phyloP scores from a whole-genome alignment of 2,888 invertebrate species.

The Ramazzottius varieornatus region DNA sequence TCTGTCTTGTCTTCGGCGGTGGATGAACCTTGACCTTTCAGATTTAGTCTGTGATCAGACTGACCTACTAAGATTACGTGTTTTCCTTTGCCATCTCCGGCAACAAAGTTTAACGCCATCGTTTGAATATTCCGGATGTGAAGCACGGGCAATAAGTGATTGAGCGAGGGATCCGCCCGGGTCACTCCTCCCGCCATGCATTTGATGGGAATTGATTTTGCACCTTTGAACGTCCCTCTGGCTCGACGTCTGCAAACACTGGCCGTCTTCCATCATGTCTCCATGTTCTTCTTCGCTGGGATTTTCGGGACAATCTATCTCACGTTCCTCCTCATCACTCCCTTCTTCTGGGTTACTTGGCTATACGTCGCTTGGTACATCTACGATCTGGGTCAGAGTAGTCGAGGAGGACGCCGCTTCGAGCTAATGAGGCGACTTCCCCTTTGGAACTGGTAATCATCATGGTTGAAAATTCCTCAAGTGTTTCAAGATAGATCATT shows the following conservation, averaged over 20 bases:
- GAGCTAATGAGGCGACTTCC: not conserved
- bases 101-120: too few relatives aligned
- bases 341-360: not conserved
- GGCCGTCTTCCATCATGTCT: not conserved
- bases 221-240: not conserved
- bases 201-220: not conserved
- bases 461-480: too few relatives aligned
- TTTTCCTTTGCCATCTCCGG: too few relatives aligned
- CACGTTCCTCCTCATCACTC: not conserved
- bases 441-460: not conserved
- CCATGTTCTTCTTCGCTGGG: not conserved
- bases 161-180: too few relatives aligned
- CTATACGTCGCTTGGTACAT: not conserved
- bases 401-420: not conserved
- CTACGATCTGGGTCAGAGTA: not conserved
- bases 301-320: not conserved
- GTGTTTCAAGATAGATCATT: too few relatives aligned
- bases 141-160: too few relatives aligned
- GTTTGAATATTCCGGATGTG: too few relatives aligned
- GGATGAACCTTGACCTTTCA: too few relatives aligned
- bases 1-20: too few relatives aligned
- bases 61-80: too few relatives aligned
- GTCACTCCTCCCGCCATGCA: too few relatives aligned
- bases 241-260: not conserved
- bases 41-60: too few relatives aligned